Evolutionary conservation across 1,140 invertebrate genomes (phyloP), one percentile per base, ranked within the genome.

Genomic region (Heliconius melpomene): DNA sequence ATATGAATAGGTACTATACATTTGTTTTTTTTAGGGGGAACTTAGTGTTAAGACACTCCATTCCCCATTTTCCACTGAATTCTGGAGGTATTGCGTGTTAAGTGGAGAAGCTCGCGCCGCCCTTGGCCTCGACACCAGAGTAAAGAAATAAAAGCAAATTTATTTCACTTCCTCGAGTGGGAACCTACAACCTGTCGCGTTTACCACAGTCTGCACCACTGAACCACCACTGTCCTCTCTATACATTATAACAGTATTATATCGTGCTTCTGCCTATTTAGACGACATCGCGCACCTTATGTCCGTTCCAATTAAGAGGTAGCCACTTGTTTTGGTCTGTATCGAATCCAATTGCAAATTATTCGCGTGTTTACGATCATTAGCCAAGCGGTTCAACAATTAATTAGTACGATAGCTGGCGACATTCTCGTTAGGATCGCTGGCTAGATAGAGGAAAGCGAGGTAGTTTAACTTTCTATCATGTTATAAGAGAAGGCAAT

Each of bases 351-450:
- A 50, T 80, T 76, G 79, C 79, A 80, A 80, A 80, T 80, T 80
- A 70, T 73, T 78, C 7, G 77, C 77, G 77, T 78, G 77, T 78
- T 78, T 73, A 78, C 71, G 77, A 78, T 78, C 77, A 78, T 79
- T 79, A 74, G 66, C 77, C 78, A 80, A 11, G 70, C 70, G 9
- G 70, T 75, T 74, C 66, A 71, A 80, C 83, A 85, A 85, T 85
- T 85, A 85, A 85, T 85, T 85, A 85, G 82, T 79, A 72, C 75
- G 83, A 80, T 82, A 82, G 78, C 60, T 74, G 54, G 72, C 74
- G 54, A 83, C 80, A 81, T 84, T 83, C 82, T 76, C 78, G 82
- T 83, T 81, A 81, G 82, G 80, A 83, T 81, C 77, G 74, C 29
- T 75, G 54, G 26, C 36, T 79, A 79, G 82, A 83, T 83, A 83